Evolutionary conservation across 1,140 invertebrate genomes (phyloP).

Genomic region (Neodiprion pinetum): DNA sequence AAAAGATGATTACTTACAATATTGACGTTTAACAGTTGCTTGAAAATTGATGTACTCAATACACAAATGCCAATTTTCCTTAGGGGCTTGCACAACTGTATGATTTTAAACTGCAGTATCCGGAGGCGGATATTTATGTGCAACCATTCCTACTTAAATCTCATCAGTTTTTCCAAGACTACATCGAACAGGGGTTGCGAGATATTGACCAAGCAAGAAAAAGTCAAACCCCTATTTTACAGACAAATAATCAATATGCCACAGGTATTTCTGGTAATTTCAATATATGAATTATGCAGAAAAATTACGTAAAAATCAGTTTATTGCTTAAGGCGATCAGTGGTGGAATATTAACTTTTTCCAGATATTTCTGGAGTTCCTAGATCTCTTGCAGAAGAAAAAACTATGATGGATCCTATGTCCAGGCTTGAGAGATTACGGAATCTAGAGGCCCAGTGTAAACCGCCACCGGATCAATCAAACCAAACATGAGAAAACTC

Average conservation of each 20-base stretch:
- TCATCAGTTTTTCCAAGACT: constrained; percentile 91
- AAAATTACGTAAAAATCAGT: too few relatives aligned
- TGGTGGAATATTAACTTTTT: neutral
- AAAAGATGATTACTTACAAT: constrained; percentile 4
- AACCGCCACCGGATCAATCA: constrained; percentile 42
- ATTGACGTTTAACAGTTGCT: neutral
- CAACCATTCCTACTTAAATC: constrained; percentile 89
- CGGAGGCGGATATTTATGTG: constrained; percentile 81
- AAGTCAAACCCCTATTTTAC: constrained; percentile 51
- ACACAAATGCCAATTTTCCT: constrained; percentile 20
- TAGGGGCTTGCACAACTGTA: constrained; percentile 86
- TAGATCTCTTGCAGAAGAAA: constrained; percentile 41
- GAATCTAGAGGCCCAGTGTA: constrained; percentile 54
- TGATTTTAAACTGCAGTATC: constrained; percentile 89
- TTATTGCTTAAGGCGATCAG: neutral
- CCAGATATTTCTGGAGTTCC: constrained; percentile 33
- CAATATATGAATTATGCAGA: neutral
- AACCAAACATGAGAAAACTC: constrained; percentile 43
- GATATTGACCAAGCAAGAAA: constrained; percentile 76
- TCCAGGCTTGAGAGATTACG: constrained; percentile 55
- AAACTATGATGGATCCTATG: constrained; percentile 51
- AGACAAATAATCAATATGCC: constrained; percentile 46
- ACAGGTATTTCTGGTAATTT: constrained; percentile 36
- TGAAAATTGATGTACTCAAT: neutral
- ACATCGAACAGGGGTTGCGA: constrained; percentile 86